phyloP scores from a whole-genome alignment of 1,140 invertebrate genomes.

The Brachionus angularis region DNA sequence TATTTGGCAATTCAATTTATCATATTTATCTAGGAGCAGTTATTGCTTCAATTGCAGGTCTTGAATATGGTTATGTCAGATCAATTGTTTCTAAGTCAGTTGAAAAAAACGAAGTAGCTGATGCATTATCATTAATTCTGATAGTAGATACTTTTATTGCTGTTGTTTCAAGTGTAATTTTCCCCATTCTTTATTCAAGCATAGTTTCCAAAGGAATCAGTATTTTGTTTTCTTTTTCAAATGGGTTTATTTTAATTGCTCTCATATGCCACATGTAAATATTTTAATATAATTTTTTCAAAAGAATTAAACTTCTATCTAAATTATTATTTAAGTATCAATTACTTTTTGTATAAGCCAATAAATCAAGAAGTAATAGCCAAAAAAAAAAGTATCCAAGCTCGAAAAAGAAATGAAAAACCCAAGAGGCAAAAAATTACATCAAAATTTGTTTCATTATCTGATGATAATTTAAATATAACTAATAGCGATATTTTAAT shows the following conservation, averaged over 20 bases:
- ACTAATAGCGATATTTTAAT: no score
- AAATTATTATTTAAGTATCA: slow-evolving; percentile 25
- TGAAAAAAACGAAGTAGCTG: slow-evolving; percentile 13
- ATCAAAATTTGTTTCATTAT: no score
- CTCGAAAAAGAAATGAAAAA: no score
- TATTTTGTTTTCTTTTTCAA: slow-evolving; percentile 31
- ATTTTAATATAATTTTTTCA: not conserved
- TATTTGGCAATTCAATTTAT: not conserved
- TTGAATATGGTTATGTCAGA: slow-evolving; percentile 24
- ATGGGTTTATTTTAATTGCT: slow-evolving; percentile 26
- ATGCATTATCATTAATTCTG: slow-evolving; percentile 36
- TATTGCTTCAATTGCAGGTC: slow-evolving; percentile 14
- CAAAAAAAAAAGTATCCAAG: no score
- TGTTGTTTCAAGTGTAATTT: slow-evolving; percentile 6
- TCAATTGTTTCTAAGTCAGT: slow-evolving; percentile 37
- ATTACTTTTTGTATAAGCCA: slow-evolving; percentile 28
- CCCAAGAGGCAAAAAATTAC: no score
- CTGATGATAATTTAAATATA: no score
- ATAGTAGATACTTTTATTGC: slow-evolving; percentile 41
- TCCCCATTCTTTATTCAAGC: slow-evolving; percentile 15
- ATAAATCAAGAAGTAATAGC: not conserved
- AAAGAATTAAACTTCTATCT: not conserved
- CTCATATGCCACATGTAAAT: slow-evolving; percentile 22
- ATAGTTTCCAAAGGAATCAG: slow-evolving; percentile 20
- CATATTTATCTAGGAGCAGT: slow-evolving; percentile 31